A percentile compares a stretch with the other conserved stretches of the same genome.
Evolutionary conservation across 2,888 invertebrate genomes (phyloP).

Genomic region (Harpalus rufipes): DNA sequence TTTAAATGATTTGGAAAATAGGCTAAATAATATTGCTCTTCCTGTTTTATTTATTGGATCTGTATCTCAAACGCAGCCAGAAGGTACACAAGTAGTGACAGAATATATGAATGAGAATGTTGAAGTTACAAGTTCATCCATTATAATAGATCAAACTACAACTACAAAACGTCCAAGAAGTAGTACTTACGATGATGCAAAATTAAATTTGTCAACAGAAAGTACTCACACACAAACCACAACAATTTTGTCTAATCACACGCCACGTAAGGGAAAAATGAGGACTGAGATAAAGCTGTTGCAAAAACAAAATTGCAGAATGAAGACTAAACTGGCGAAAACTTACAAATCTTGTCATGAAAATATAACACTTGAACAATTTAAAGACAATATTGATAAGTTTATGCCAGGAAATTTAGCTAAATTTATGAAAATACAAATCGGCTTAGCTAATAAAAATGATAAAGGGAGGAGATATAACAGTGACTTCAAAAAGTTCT

Average conservation of each 20-base stretch:
- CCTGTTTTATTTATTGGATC: neutral
- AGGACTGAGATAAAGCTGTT: slow-evolving; percentile 7
- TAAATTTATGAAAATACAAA: slow-evolving; percentile 20
- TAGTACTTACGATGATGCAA: neutral
- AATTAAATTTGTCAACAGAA: neutral
- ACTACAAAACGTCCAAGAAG: neutral
- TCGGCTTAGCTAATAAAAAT: neutral
- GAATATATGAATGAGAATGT: neutral
- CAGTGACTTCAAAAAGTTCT: slow-evolving; percentile 13
- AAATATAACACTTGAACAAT: slow-evolving; percentile 1
- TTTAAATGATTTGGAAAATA: neutral
- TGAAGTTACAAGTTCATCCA: neutral
- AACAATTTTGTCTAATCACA: neutral
- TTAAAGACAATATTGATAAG: slow-evolving; percentile 3
- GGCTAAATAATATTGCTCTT: neutral
- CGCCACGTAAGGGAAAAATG: slow-evolving; percentile 7
- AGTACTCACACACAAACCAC: neutral
- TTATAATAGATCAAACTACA: neutral
- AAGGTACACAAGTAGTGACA: neutral
- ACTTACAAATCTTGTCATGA: neutral
- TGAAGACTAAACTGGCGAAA: neutral
- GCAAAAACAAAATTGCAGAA: neutral
- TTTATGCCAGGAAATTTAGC: slow-evolving; percentile 15
- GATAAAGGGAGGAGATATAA: slow-evolving; percentile 2
- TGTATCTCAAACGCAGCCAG: neutral